Evolutionary conservation across 2,888 invertebrate genomes (phyloP).

Genomic region (Scelioninae gen. 1): DNA sequence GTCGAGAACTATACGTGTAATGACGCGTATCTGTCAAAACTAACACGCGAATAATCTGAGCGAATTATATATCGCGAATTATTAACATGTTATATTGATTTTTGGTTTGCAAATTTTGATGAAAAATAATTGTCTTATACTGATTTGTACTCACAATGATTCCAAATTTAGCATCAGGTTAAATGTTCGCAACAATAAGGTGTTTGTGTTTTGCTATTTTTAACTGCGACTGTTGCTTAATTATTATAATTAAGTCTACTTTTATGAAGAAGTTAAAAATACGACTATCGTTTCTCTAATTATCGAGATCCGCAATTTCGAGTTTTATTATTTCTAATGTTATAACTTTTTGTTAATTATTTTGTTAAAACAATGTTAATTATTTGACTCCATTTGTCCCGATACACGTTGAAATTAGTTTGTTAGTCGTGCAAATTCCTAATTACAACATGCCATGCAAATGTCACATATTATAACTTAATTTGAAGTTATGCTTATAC

Average conservation of each 20-base stretch:
- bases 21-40: not conserved
- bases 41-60: not conserved
- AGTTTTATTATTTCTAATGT: not conserved
- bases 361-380: constrained; percentile 3
- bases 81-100: constrained; percentile 19
- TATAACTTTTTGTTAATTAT: not conserved
- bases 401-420: not conserved
- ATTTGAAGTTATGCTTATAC: too few relatives aligned
- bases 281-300: not conserved
- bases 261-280: too few relatives aligned
- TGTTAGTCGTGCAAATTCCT: too few relatives aligned
- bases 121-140: constrained; percentile 4
- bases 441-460: constrained; percentile 9
- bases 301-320: not conserved
- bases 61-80: not conserved
- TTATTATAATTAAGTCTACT: too few relatives aligned
- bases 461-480: constrained; percentile 1
- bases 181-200: too few relatives aligned
- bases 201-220: too few relatives aligned
- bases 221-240: too few relatives aligned
- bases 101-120: not conserved
- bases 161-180: too few relatives aligned
- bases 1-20: not conserved
- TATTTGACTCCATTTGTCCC: not conserved
- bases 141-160: not conserved